Conservation (phyloP, 2,888 invertebrate genomes). For the Platycheirus albimanus region DNA sequence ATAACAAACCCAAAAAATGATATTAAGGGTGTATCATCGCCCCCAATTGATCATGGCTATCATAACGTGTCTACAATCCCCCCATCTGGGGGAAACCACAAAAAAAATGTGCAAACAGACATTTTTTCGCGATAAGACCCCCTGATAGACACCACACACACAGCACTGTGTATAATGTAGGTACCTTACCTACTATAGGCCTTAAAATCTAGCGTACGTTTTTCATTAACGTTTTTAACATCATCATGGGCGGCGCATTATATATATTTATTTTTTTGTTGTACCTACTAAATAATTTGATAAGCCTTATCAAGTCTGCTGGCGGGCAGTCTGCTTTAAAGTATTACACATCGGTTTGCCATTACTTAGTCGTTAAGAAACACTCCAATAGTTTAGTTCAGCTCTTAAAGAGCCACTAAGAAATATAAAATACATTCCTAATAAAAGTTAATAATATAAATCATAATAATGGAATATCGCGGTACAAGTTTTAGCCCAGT, state of each 20-base stretch:
- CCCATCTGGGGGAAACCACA: constrained; percentile 33
- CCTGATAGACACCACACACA: constrained; percentile 21
- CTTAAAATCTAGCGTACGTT: constrained; percentile 62
- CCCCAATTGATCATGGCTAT: constrained; percentile 71
- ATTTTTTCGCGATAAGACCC: constrained; percentile 64
- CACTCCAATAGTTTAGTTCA: constrained; percentile 50
- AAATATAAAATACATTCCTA: constrained; percentile 14
- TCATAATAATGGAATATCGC: constrained; percentile 66
- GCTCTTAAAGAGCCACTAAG: constrained; percentile 14
- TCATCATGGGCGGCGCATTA: constrained; percentile 33
- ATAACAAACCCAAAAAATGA: constrained; percentile 18
- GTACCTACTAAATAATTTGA: constrained; percentile 50
- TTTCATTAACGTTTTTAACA: constrained; percentile 70
- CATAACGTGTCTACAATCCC: constrained; percentile 31
- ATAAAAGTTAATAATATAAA: constrained; percentile 21
- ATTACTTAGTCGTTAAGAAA: constrained; percentile 69
- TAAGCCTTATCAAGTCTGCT: constrained; percentile 71
- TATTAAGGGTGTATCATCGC: constrained; percentile 70
- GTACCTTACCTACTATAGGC: too few relatives aligned
- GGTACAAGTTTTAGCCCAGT: constrained; percentile 62
- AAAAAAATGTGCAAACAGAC: constrained; percentile 63
- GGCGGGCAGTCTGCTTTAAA: constrained; percentile 72
- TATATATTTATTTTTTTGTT: constrained; percentile 41
- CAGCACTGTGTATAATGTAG: constrained; percentile 24
- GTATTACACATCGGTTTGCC: constrained; percentile 66